Evolutionary conservation across 2,113 vertebrate genomes (phyloP), one percentile per base, ranked within the genome.

Genomic region (Callospermophilus lateralis): DNA sequence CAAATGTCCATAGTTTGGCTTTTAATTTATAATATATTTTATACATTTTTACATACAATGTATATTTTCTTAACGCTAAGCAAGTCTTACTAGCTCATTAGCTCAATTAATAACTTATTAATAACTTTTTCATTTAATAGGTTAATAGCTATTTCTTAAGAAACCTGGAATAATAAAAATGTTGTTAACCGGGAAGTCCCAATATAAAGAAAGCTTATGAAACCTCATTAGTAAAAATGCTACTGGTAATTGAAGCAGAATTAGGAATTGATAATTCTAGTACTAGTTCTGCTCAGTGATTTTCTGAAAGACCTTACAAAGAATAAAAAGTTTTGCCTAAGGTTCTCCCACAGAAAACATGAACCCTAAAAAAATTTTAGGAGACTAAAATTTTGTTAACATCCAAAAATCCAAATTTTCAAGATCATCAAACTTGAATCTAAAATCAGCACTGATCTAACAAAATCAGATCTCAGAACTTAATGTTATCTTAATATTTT

Each of bases 141-240:
- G 11, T 91, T 84, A 73, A 45, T 16, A 87, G 19, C 2, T 77
- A 93, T 72, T 89, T 87, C 63, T 63, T 91, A 89, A 90, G 73
- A 96, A 83, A n/a, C 5, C 17, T 67, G 22, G n/a, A 96, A 77
- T 81, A 84, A 90, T 51, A 95, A 85, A 97, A 96, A 74, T 24
- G 6, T 34, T 63, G 4, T 51, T 42, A 87, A 84, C 8, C 73
- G 8, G n/a, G 12, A 87, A 92, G 19, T 63, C 32, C 58, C 53
- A 73, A 77, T 68, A 68, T 73, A 85, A 84, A 96, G 6, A 93
- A 78, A 91, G 78, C 9, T 90, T 34, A 91, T n/a, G n/a, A 95
- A 94, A 83, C 3, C 19, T 85, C 51, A 85, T 55, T n/a, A 76
- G 39, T 94, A 92, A 92, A 96, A 94, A 95, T 34, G 30, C 32